Evolutionary conservation across 2,113 vertebrate species (phyloP).

Genomic region (Coracopsis vasa): DNA sequence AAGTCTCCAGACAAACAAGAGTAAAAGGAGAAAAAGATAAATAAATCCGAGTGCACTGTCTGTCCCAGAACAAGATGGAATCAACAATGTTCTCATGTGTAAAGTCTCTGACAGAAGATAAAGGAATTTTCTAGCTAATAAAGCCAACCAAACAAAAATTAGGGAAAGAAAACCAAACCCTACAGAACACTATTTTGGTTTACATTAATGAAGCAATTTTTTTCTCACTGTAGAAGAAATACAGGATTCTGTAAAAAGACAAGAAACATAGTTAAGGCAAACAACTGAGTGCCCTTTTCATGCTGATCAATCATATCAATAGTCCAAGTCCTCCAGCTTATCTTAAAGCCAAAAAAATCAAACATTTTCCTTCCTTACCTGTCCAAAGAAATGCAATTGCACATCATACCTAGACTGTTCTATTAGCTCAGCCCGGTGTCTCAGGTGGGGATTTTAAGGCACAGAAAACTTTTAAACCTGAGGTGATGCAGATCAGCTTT

Average conservation of each 20-base stretch:
- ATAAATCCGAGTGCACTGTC: neutral
- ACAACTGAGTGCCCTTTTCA: neutral
- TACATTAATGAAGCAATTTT: slow-evolving; percentile 9
- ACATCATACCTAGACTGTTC: neutral
- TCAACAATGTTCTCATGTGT: neutral
- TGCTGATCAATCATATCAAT: neutral
- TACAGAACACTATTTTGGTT: neutral
- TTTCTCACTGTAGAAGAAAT: neutral
- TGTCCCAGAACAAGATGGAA: neutral
- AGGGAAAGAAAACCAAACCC: neutral
- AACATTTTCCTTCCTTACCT: neutral
- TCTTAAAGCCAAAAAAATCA: neutral
- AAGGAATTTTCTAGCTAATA: neutral
- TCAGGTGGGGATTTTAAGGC: neutral
- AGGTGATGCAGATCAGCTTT: neutral
- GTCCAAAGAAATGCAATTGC: neutral
- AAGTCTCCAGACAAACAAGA: neutral
- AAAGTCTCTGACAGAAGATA: neutral
- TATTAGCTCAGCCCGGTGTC: neutral
- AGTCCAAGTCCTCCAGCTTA: neutral
- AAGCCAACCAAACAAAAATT: neutral
- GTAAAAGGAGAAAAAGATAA: neutral
- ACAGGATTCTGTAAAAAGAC: neutral
- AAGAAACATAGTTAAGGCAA: neutral
- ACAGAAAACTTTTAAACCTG: neutral